Percentiles rank a stretch among this genome's conserved stretches.
These are phyloP conservation scores for Drosophila tristis DNA, from an alignment of 1,140 invertebrate species.

Conservation along the genomic window DNA sequence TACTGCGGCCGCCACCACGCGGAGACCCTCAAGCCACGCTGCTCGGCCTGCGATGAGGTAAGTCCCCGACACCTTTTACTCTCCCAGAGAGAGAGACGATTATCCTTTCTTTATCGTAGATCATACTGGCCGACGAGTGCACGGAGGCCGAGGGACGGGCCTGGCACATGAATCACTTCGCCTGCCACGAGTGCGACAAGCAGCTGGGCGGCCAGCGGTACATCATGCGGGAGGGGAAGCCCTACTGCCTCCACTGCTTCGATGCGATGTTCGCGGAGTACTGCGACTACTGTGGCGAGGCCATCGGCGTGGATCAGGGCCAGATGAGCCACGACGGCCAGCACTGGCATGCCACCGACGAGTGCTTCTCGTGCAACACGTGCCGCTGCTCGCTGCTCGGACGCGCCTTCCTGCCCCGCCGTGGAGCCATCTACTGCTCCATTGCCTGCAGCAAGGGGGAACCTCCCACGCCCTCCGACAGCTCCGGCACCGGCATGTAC, in stretches of 20 bases:
- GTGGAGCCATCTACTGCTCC: conserved; percentile 97
- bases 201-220: conserved; percentile 98
- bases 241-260: conserved; percentile 97
- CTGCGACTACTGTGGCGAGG: conserved; percentile 98
- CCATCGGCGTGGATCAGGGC: conserved; percentile 97
- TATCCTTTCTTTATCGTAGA: conserved; percentile 85
- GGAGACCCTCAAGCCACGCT: conserved; percentile 97
- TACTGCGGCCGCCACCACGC: conserved; percentile 99
- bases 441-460: conserved; percentile 96
- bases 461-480: conserved; percentile 91
- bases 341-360: conserved; percentile 98
- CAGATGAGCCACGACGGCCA: conserved; percentile 99
- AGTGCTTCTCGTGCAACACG: conserved; percentile 97
- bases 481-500: conserved; percentile 87
- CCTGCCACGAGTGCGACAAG: conserved; percentile 96
- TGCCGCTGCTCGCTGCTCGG: conserved; percentile 96
- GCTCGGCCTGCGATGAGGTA: conserved; percentile 98
- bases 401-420: conserved; percentile 95
- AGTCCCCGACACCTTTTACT: conserved; percentile 40
- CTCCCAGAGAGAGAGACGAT: background rate
- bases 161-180: conserved; percentile 99
- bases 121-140: conserved; percentile 99
- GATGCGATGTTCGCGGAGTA: conserved; percentile 98
- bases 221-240: conserved; percentile 97
- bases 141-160: conserved; percentile 98